Base-by-base conservation (phyloP, 2,888 invertebrate genomes). In the Aphelenchoides bicaudatus region DNA sequence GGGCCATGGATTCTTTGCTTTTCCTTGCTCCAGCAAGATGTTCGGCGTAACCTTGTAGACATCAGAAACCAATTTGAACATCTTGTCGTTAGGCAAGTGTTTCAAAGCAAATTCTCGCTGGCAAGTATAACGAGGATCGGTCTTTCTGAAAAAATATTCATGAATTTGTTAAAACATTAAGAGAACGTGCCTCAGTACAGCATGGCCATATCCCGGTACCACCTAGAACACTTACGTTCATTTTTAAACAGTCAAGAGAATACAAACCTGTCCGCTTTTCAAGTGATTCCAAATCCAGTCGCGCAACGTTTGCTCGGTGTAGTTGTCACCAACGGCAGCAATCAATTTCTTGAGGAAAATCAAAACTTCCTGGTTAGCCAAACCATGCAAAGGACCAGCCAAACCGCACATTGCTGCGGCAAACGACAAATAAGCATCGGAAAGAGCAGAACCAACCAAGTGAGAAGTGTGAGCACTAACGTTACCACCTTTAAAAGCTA, bases 261-360 rank as follows among this genome's bases (percentile, higher is more conserved):
- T 19, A 23, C 49, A 49, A 68, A 82, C 82, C 82, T 91, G 91
- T 65, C 92, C 92, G 61, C 88, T 87, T 83, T 92, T 91, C 56
- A 93, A 85, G 1, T 93, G 94, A 82, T 91, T 92, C 91, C 91
- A 91, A 79, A 98, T 90, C 84, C 92, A 96, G 52, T 94, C 91
- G 81, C 90, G 91, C 56, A 99, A 84, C 74, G 91, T 86, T 0
- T 93, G 89, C 80, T 94, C 91, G 16, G 88, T 87, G 65, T 88
- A 87, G 73, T 88, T 87, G 53, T 90, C 90, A 38, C 82, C 83
- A 50, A 96, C 85, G 79, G 90, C 87, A 74, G 87, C 84, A 69
- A 88, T 88, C 30, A 96, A 83, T 81, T 92, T 93, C 78, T 88
- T 87, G 73, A 98, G 80, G 91, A 94, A 99, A 13, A 93, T 84